phyloP scores from a whole-genome alignment of 2,888 invertebrate species.

The Volucella inflata region DNA sequence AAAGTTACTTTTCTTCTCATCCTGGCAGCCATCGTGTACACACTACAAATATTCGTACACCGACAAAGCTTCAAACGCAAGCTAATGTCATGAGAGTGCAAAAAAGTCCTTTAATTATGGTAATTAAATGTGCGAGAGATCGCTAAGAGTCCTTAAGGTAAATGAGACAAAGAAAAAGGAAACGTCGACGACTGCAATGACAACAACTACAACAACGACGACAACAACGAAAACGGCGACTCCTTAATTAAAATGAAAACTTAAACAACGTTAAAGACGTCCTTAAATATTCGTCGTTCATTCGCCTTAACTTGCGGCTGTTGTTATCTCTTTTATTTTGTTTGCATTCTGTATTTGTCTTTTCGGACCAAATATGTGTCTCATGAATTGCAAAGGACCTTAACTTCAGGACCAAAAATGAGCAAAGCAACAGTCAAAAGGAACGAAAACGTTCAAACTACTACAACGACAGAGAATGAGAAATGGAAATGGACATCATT shows the following conservation, averaged over 20 bases:
- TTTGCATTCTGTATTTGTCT: conserved; percentile 42
- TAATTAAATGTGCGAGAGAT: conserved; percentile 67
- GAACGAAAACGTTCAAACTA: conserved; percentile 8
- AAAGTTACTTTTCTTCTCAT: neutral
- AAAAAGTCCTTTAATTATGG: conserved; percentile 68
- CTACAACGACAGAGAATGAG: neutral
- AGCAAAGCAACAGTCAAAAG: conserved; percentile 47
- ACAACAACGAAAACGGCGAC: conserved; percentile 2
- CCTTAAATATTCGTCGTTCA: conserved; percentile 10
- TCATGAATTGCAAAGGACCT: conserved; percentile 43
- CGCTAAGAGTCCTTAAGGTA: conserved; percentile 29
- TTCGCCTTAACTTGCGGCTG: too few relatives aligned
- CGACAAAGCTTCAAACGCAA: neutral
- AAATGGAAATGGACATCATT: conserved; percentile 43
- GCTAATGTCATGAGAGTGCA: conserved; percentile 23
- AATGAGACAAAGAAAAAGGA: neutral
- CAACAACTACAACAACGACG: too few relatives aligned
- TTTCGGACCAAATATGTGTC: conserved; percentile 37
- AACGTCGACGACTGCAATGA: neutral
- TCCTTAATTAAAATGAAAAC: conserved; percentile 58
- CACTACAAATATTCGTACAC: neutral
- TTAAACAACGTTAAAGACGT: conserved; percentile 54
- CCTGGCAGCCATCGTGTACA: neutral
- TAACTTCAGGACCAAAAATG: conserved; percentile 23
- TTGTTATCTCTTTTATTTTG: conserved; percentile 1